Percentiles rank a stretch among this genome's conserved stretches.
These are phyloP conservation scores for Dreissena polymorpha DNA, from an alignment of 1,140 invertebrate genomes.

Conservation along the genomic window DNA sequence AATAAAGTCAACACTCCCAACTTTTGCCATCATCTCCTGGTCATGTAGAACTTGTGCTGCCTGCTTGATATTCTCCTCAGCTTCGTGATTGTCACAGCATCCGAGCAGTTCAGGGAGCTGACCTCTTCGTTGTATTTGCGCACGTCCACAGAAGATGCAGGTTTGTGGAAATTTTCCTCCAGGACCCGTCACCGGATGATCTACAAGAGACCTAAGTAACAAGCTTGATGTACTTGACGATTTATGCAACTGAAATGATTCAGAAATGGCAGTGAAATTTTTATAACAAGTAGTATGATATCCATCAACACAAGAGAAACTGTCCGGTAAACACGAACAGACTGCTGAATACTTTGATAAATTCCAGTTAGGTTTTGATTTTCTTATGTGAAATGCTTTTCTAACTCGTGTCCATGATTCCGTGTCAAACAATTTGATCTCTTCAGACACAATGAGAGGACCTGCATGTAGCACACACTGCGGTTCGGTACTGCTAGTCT, in stretches of 20 bases:
- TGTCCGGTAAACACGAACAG: conserved; percentile 1
- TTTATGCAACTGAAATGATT: neutral
- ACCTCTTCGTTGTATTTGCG: neutral
- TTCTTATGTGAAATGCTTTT: neutral
- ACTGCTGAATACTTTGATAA: conserved; percentile 4
- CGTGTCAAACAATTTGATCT: conserved; percentile 2
- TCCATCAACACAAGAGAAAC: neutral
- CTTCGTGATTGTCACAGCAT: neutral
- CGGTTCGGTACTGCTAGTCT: too few species aligned
- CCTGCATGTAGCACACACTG: too few species aligned
- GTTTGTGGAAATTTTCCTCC: neutral
- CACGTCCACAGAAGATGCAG: neutral
- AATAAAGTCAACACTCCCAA: too few species aligned
- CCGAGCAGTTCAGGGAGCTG: neutral
- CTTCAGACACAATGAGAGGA: neutral
- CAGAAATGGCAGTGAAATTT: conserved; percentile 6
- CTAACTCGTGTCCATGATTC: conserved; percentile 8
- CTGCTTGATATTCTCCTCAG: neutral
- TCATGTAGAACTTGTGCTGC: neutral
- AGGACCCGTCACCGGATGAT: neutral
- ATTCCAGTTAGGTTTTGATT: neutral
- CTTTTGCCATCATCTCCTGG: too few species aligned
- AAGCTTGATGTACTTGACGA: neutral
- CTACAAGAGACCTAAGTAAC: neutral
- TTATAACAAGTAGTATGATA: conserved; percentile 17